A percentile compares a stretch with the other conserved stretches of the same genome.
These are phyloP conservation scores for Oryzaephilus surinamensis DNA, from an alignment of 1,140 invertebrate genomes.

Conservation along the genomic window DNA sequence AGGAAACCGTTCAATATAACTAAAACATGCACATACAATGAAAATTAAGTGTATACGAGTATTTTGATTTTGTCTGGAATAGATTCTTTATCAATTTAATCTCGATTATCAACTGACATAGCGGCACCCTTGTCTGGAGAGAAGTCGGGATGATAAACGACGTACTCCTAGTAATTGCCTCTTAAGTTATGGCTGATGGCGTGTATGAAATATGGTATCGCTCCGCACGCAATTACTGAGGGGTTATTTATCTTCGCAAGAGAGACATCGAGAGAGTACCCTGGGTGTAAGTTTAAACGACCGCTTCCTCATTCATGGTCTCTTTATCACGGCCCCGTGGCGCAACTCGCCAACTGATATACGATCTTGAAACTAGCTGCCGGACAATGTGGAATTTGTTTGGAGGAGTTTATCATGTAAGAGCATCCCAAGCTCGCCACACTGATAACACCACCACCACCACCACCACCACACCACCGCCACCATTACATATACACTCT, in stretches of 20 bases:
- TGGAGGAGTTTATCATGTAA: slow-evolving; percentile 24
- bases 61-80: slow-evolving; percentile 16
- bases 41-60: too few species aligned
- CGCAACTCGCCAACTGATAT: slow-evolving; percentile 15
- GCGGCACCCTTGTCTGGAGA: slow-evolving; percentile 22
- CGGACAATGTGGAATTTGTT: slow-evolving; percentile 25
- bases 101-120: slow-evolving; percentile 21
- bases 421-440: slow-evolving; percentile 16
- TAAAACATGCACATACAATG: too few species aligned
- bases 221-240: slow-evolving; percentile 45
- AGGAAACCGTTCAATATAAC: too few species aligned
- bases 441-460: slow-evolving; percentile 18
- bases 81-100: slow-evolving; percentile 28
- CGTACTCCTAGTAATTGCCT: slow-evolving; percentile 47
- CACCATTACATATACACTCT: too few species aligned
- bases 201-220: slow-evolving; percentile 47
- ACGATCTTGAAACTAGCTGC: slow-evolving; percentile 22
- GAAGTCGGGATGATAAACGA: slow-evolving; percentile 42
- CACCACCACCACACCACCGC: too few species aligned
- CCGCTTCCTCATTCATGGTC: slow-evolving; percentile 23
- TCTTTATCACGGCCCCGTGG: slow-evolving; percentile 18
- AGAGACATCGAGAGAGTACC: slow-evolving; percentile 17
- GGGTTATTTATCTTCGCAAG: slow-evolving; percentile 43
- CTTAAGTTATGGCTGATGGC: slow-evolving; percentile 46
- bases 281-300: slow-evolving; percentile 14